Evolutionary conservation across 2,888 invertebrate genomes (phyloP).

Genomic region (Drosophila recens): DNA sequence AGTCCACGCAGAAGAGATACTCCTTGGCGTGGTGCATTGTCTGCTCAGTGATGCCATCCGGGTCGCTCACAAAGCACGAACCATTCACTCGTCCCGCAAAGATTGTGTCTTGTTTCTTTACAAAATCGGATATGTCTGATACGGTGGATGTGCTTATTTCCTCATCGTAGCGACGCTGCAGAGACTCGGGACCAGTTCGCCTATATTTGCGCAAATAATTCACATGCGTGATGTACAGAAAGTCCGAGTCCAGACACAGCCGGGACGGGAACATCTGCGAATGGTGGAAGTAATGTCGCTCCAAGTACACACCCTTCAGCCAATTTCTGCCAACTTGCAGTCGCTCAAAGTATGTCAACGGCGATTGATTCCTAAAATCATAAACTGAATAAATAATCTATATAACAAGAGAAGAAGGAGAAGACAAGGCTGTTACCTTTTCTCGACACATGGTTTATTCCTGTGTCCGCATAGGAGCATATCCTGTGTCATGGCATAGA

Average conservation of each 20-base stretch:
- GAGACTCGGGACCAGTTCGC: conserved; percentile 76
- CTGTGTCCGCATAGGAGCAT: conserved; percentile 83
- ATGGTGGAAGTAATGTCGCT: conserved; percentile 85
- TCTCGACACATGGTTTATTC: conserved; percentile 64
- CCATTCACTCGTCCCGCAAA: conserved; percentile 83
- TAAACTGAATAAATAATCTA: not conserved
- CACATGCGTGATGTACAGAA: conserved; percentile 87
- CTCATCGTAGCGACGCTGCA: conserved; percentile 78
- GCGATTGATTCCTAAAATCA: conserved; percentile 74
- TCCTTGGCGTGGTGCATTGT: conserved; percentile 78
- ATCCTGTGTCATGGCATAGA: conserved; percentile 79
- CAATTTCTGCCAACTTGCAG: conserved; percentile 86
- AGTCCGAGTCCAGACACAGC: conserved; percentile 86
- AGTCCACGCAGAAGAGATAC: conserved; percentile 82
- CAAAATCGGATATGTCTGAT: conserved; percentile 82
- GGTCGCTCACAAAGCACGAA: conserved; percentile 79
- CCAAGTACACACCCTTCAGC: conserved; percentile 86
- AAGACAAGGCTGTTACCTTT: conserved; percentile 61
- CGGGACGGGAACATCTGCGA: conserved; percentile 86
- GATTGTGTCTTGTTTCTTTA: conserved; percentile 75
- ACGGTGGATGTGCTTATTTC: conserved; percentile 71
- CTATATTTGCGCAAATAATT: conserved; percentile 79
- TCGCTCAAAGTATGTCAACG: conserved; percentile 81
- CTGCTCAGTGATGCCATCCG: conserved; percentile 73
- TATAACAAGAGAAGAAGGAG: no score